Conservation (phyloP, 1,140 invertebrate species). For the Anoplophora glabripennis region DNA sequence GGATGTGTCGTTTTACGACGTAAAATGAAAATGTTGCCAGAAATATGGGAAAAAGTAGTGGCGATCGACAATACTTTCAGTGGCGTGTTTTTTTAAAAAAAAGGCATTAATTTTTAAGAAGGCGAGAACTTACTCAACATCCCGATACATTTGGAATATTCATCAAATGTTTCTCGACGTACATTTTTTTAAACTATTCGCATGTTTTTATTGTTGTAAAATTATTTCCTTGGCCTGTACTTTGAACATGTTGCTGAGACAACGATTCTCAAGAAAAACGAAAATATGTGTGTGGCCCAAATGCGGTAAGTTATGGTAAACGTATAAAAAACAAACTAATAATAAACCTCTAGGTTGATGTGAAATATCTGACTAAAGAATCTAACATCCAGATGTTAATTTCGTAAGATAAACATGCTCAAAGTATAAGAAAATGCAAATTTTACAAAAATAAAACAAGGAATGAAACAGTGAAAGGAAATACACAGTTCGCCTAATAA, state of each 20-base stretch:
- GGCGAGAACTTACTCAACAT: no score
- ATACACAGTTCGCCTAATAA: slow-evolving; percentile 2
- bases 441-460: slow-evolving; percentile 5
- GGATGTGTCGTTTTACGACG: no score
- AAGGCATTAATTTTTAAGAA: no score
- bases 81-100: no score
- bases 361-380: slow-evolving; percentile 23
- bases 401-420: slow-evolving; percentile 31
- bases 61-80: no score
- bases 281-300: slow-evolving; percentile 17
- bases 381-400: slow-evolving; percentile 20
- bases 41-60: no score
- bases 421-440: slow-evolving; percentile 30
- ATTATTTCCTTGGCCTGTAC: slow-evolving; percentile 3
- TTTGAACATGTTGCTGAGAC: slow-evolving; percentile 29
- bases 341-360: slow-evolving; percentile 11
- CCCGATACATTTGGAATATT: no score
- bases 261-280: not conserved
- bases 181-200: not conserved
- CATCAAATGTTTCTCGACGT: no score
- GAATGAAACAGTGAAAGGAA: not conserved
- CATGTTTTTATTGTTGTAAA: no score
- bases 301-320: not conserved
- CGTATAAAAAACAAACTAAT: not conserved
- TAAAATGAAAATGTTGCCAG: no score